These are phyloP conservation scores for Lysandra coridon DNA, from an alignment of 2,888 invertebrate genomes.

Conservation along the genomic window DNA sequence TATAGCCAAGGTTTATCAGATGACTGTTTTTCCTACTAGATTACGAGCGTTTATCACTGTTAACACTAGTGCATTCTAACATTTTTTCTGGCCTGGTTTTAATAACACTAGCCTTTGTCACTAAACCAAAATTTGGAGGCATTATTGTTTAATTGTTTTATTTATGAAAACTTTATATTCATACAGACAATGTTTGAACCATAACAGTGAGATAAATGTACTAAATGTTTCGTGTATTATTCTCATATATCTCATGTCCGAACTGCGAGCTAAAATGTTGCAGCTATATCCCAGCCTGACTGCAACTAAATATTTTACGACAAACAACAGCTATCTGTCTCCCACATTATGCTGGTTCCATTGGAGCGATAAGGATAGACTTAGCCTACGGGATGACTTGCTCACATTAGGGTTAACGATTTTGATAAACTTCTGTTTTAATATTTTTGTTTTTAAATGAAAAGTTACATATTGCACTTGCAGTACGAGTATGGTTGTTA, in stretches of 20 bases:
- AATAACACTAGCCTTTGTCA: too few relatives aligned
- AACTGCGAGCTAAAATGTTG: conserved; percentile 10
- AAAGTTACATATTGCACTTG: not conserved
- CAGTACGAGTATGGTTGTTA: not conserved
- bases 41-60: too few relatives aligned
- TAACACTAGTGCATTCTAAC: too few relatives aligned
- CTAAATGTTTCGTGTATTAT: not conserved
- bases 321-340: not conserved
- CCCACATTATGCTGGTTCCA: not conserved
- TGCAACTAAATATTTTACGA: conserved; percentile 21
- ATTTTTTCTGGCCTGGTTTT: too few relatives aligned
- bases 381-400: conserved; percentile 5
- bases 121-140: too few relatives aligned
- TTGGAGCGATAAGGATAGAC: not conserved
- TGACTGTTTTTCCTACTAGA: too few relatives aligned
- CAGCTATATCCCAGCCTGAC: not conserved
- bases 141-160: too few relatives aligned
- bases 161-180: not conserved
- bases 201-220: not conserved
- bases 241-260: conserved; percentile 1
- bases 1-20: too few relatives aligned
- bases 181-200: not conserved
- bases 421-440: not conserved
- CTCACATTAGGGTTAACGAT: conserved; percentile 2
- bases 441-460: not conserved